Conservation (phyloP, 1,140 invertebrate genomes). For the Polyergus mexicanus region DNA sequence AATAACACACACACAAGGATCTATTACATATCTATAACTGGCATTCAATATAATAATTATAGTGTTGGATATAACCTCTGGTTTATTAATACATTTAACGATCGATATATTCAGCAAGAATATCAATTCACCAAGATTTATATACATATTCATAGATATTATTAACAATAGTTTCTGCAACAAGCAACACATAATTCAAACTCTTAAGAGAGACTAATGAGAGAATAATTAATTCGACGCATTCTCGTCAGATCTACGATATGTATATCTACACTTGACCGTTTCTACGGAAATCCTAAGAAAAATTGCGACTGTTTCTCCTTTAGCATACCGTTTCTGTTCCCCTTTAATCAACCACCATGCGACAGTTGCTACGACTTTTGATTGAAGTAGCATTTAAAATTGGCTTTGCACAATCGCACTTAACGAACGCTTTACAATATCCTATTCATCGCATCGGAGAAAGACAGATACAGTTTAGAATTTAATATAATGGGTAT, state of each 20-base stretch:
- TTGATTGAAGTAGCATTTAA: slow-evolving; percentile 70
- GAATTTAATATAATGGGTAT: slow-evolving; percentile 74
- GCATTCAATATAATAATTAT: slow-evolving; percentile 15
- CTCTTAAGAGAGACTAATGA: background rate
- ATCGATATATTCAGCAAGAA: slow-evolving; percentile 11
- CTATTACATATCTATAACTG: background rate
- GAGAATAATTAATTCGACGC: background rate
- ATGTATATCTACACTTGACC: background rate
- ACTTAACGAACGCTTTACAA: slow-evolving; percentile 65
- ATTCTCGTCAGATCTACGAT: slow-evolving; percentile 2
- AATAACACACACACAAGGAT: background rate
- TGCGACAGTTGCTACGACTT: slow-evolving; percentile 70
- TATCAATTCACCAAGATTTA: background rate
- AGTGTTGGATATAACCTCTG: background rate
- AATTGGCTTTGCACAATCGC: slow-evolving; percentile 75
- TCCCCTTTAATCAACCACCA: slow-evolving; percentile 27
- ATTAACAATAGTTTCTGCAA: background rate
- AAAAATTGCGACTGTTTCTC: slow-evolving; percentile 18
- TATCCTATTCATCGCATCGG: slow-evolving; percentile 39
- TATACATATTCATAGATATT: background rate
- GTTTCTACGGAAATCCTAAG: slow-evolving; percentile 15
- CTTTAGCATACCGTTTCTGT: background rate
- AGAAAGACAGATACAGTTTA: slow-evolving; percentile 35
- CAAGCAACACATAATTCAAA: background rate
- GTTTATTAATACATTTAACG: background rate